phyloP scores from a whole-genome alignment of 2,797 vertebrate genomes.

The Rhinichthys osculus region DNA sequence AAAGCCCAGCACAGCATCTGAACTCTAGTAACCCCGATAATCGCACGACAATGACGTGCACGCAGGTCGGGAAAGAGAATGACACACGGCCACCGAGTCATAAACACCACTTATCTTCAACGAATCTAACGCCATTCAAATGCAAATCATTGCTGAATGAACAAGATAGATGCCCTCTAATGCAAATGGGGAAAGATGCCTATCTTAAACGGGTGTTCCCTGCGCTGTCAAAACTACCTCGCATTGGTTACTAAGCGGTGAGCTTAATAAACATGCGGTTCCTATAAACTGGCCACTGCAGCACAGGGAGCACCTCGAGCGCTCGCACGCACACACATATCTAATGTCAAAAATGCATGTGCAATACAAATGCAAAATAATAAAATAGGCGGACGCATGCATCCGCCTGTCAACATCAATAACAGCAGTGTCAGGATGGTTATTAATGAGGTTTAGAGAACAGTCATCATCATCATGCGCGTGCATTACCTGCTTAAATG shows the following conservation, averaged over 20 bases:
- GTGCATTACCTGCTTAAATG: slow-evolving; percentile 39
- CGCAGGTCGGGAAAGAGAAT: slow-evolving; percentile 14
- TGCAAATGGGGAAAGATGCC: neutral
- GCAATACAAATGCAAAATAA: neutral
- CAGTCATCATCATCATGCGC: neutral
- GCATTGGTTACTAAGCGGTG: neutral
- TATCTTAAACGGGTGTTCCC: neutral
- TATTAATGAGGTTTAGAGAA: neutral
- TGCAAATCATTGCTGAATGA: neutral
- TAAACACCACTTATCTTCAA: neutral
- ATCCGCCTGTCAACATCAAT: slow-evolving; percentile 14
- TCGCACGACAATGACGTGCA: slow-evolving; percentile 53
- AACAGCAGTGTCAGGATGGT: neutral
- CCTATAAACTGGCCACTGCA: slow-evolving; percentile 31
- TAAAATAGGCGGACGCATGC: neutral
- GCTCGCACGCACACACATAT: neutral
- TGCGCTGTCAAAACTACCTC: slow-evolving; percentile 21
- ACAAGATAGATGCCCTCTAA: neutral
- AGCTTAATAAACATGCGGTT: neutral
- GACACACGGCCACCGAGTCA: slow-evolving; percentile 4
- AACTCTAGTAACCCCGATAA: slow-evolving; percentile 63
- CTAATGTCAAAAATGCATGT: neutral
- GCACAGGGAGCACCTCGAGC: neutral
- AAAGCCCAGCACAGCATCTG: slow-evolving; percentile 37
- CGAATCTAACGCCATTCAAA: neutral